Conservation (phyloP, 2,113 vertebrate genomes). For the Phalacrocorax carbo region DNA sequence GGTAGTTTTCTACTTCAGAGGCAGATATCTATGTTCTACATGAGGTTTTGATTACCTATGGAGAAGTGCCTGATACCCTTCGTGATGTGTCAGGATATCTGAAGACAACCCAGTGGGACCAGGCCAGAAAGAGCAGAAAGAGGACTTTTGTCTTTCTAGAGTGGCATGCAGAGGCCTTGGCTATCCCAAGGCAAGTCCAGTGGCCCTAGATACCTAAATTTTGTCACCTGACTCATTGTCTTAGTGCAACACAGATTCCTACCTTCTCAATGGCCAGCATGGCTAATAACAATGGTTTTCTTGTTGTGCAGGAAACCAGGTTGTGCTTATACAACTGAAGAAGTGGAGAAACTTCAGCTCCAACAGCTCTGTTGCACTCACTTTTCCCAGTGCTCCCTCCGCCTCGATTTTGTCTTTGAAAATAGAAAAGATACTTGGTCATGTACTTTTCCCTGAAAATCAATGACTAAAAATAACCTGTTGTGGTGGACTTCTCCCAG, state of each 20-base stretch:
- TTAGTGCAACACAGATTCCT: not conserved
- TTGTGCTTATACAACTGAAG: not conserved
- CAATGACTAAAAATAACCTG: not conserved
- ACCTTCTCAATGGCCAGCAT: not conserved
- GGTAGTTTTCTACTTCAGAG: not conserved
- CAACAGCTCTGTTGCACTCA: not conserved
- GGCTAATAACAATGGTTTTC: not conserved
- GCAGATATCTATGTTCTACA: not conserved
- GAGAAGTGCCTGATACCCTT: not conserved
- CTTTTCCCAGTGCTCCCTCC: not conserved
- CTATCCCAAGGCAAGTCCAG: not conserved
- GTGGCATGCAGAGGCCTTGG: not conserved
- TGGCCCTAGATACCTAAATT: not conserved
- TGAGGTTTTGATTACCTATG: not conserved
- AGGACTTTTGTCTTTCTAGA: not conserved
- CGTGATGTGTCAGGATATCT: not conserved
- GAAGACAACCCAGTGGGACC: not conserved
- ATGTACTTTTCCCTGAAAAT: not conserved
- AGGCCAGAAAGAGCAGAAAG: not conserved
- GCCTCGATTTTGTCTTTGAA: not conserved
- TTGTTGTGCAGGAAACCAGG: not conserved
- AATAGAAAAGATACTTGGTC: not conserved
- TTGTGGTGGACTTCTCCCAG: not conserved
- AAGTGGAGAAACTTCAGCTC: not conserved
- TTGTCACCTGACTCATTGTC: not conserved